A percentile compares a stretch with the other conserved stretches of the same genome.
phyloP scores from a whole-genome alignment of 2,888 invertebrate genomes.

The Colostygia pectinataria region DNA sequence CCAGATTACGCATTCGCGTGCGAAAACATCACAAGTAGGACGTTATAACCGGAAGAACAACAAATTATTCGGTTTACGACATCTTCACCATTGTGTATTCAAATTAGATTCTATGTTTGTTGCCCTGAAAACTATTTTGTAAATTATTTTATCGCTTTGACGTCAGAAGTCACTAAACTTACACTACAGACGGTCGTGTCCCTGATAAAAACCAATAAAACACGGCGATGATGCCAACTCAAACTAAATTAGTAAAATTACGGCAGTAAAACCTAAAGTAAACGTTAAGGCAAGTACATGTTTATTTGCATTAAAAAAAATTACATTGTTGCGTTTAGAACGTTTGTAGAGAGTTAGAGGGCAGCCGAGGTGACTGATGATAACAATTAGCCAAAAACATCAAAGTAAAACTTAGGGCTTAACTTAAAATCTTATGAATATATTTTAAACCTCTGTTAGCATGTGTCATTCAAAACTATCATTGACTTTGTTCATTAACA shows the following conservation, averaged over 20 bases:
- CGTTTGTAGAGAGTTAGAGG: conserved; percentile 9
- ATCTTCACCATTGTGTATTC: conserved; percentile 15
- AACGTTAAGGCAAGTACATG: conserved; percentile 10
- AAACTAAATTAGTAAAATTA: conserved; percentile 11
- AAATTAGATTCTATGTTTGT: conserved; percentile 17
- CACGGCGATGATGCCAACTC: conserved; percentile 12
- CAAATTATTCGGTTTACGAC: conserved; percentile 20
- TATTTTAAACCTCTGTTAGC: too few species aligned
- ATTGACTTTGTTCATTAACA: too few species aligned
- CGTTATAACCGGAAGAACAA: conserved; percentile 18
- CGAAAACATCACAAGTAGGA: conserved; percentile 6
- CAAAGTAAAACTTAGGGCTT: not conserved
- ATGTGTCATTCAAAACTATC: too few species aligned
- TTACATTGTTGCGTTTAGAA: not conserved
- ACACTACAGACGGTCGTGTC: not conserved
- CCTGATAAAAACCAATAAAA: conserved; percentile 12
- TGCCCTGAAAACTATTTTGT: conserved; percentile 14
- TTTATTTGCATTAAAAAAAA: conserved; percentile 7
- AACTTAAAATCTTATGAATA: too few species aligned
- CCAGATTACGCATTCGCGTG: not conserved
- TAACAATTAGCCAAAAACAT: not conserved
- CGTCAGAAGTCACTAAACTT: conserved; percentile 17
- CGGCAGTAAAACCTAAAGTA: conserved; percentile 16
- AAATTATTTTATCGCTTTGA: conserved; percentile 19
- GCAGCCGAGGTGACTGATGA: conserved; percentile 10